Conservation (phyloP, 2,113 vertebrate genomes). For the Cyprinus carpio region DNA sequence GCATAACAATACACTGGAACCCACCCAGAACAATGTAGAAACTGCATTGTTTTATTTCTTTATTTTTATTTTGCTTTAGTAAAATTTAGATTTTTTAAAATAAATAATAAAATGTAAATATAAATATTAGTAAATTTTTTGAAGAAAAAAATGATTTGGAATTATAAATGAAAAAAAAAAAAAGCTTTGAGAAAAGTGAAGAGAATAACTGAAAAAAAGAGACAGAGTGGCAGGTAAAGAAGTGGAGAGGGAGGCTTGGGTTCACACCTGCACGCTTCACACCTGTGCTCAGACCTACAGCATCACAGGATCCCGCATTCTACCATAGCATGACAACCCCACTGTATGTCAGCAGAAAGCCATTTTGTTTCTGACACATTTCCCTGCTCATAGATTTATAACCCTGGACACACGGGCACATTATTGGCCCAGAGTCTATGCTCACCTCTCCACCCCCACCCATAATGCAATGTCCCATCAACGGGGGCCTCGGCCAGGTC, state of each 20-base stretch:
- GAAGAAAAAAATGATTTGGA: background rate
- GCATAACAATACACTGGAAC: background rate
- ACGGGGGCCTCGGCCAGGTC: slow-evolving; percentile 71
- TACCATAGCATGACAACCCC: slow-evolving; percentile 55
- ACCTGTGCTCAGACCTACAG: slow-evolving; percentile 50
- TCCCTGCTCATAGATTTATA: slow-evolving; percentile 62
- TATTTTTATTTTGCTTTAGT: no score
- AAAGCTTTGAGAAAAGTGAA: background rate
- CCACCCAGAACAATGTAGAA: background rate
- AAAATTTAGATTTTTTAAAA: background rate
- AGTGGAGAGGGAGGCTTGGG: background rate
- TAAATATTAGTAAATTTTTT: background rate
- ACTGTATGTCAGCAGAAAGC: slow-evolving; percentile 65
- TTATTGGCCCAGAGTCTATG: slow-evolving; percentile 68
- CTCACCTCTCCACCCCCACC: slow-evolving; percentile 47
- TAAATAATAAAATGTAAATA: background rate
- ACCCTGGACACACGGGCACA: slow-evolving; percentile 49
- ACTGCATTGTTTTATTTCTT: background rate
- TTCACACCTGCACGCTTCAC: slow-evolving; percentile 54
- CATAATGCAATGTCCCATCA: slow-evolving; percentile 71
- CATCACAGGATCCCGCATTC: slow-evolving; percentile 41
- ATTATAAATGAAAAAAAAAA: no score
- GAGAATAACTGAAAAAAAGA: background rate
- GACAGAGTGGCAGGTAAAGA: slow-evolving; percentile 39
- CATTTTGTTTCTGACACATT: slow-evolving; percentile 65